These are phyloP conservation scores for Shinisaurus crocodilurus DNA, from an alignment of 2,113 vertebrate species.

Conservation along the genomic window DNA sequence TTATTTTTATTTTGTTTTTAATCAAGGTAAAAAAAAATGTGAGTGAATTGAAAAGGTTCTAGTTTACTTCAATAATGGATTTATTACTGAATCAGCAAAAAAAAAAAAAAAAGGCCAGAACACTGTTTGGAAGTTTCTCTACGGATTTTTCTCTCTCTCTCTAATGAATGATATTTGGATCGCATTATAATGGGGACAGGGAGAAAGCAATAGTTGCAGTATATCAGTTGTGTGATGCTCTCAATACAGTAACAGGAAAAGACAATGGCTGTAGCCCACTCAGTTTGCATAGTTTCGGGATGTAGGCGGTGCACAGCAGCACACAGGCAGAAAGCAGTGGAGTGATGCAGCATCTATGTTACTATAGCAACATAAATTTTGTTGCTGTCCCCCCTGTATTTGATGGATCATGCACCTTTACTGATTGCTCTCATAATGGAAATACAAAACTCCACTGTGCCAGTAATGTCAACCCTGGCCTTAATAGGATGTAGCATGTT, in stretches of 20 bases:
- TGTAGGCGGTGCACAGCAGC: background rate
- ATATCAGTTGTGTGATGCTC: slow-evolving; percentile 41
- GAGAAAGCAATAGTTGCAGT: slow-evolving; percentile 37
- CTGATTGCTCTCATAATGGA: slow-evolving; percentile 12
- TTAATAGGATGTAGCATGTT: background rate
- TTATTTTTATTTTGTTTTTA: background rate
- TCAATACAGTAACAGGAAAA: slow-evolving; percentile 43
- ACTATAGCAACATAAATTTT: slow-evolving; percentile 17
- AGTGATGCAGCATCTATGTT: background rate
- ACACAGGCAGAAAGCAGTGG: background rate
- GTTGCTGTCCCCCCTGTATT: background rate
- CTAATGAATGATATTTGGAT: slow-evolving; percentile 1
- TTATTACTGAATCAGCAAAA: background rate
- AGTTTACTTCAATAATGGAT: rapidly evolving
- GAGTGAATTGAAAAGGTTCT: background rate
- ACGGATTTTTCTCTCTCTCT: background rate
- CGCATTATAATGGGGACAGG: background rate
- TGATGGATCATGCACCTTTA: slow-evolving; percentile 13
- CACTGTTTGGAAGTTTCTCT: background rate
- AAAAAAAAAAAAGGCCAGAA: background rate
- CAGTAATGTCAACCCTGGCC: background rate
- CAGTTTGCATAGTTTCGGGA: slow-evolving; percentile 6
- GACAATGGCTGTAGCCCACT: slow-evolving; percentile 18
- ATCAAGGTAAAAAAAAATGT: background rate
- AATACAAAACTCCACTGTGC: background rate